Evolutionary conservation across 2,888 invertebrate genomes (phyloP), one percentile per base, ranked within the genome.

Genomic region (Patella ulyssiponensis): DNA sequence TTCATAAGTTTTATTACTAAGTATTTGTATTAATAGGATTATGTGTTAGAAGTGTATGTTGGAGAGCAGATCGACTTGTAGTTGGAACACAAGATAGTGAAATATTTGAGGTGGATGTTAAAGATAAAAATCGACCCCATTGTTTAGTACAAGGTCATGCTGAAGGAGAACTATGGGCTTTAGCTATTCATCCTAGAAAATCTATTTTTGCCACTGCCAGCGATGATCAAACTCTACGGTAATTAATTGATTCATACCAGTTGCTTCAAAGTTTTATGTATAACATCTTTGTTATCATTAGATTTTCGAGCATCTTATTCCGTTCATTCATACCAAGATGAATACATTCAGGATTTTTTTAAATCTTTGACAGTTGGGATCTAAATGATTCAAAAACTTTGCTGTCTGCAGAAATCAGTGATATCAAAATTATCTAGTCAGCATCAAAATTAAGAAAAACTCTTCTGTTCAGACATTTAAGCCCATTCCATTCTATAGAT

Each of bases 141-240:
- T 89, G 90, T 80, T 69, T 91, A 33, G 88, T 91, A 51, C 90
- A 91, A 77, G 92, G 92, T 11, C 92, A 92, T 82, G 89, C 90
- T 71, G 92, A 92, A 79, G 91, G 91, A 52, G 91, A 92, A 81
- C 83, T 92, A 73, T 92, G 91, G 91, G 91, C 91, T 17, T 81
- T 92, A 71, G 91, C 91, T 51, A 87, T 89, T 12, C 91, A 92
- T 82, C 90, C 91, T 5, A 87, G 87, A 77, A 90, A 91, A 78
- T 88, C 89, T 14, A 87, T 92, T 76, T 91, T 92, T 87, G 92
- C 90, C 23, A 91, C 92, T 11, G 92, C 89, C 12, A 91, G 91
- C 86, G 92, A 92, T 86, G 92, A 92, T 81, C 88, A 89, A 73
- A 91, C 91, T 17, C 83, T 92, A 17, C 88, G 92, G 91, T 91